A percentile compares a stretch with the other conserved stretches of the same genome.
Conservation (phyloP, 92 coral and sea anemone species). For the Parazoanthus swiftii region DNA sequence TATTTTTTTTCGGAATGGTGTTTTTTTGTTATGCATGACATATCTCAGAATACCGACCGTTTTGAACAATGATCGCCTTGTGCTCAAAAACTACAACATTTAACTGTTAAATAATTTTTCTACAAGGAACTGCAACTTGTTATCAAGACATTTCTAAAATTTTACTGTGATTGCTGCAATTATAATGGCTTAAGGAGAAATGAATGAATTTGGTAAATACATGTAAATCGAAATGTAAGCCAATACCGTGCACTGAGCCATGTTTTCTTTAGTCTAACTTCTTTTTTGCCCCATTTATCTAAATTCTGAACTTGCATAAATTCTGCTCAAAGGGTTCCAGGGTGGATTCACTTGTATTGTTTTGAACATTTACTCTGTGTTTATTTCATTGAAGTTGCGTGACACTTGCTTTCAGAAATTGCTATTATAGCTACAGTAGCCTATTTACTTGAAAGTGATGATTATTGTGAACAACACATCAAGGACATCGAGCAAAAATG, state of each 20-base stretch:
- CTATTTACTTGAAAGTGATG: slow-evolving; percentile 1
- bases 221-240: too few relatives aligned
- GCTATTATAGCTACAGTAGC: not conserved
- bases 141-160: too few relatives aligned
- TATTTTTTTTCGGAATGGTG: too few relatives aligned
- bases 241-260: not conserved
- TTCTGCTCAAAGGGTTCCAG: not conserved
- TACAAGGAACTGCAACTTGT: too few relatives aligned
- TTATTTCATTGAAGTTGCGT: slow-evolving; percentile 3
- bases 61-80: too few relatives aligned
- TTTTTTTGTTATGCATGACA: too few relatives aligned
- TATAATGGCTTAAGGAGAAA: too few relatives aligned
- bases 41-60: too few relatives aligned
- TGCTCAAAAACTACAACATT: too few relatives aligned
- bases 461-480: not conserved
- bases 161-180: too few relatives aligned
- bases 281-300: not conserved
- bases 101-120: too few relatives aligned
- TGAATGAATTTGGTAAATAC: too few relatives aligned
- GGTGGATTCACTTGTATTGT: slow-evolving; percentile 1
- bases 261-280: not conserved
- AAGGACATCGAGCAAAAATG: not conserved
- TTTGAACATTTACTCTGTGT: not conserved
- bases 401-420: not conserved
- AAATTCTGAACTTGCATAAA: not conserved